These are phyloP conservation scores for Timema podura DNA, from an alignment of 2,888 invertebrate genomes.

Conservation along the genomic window DNA sequence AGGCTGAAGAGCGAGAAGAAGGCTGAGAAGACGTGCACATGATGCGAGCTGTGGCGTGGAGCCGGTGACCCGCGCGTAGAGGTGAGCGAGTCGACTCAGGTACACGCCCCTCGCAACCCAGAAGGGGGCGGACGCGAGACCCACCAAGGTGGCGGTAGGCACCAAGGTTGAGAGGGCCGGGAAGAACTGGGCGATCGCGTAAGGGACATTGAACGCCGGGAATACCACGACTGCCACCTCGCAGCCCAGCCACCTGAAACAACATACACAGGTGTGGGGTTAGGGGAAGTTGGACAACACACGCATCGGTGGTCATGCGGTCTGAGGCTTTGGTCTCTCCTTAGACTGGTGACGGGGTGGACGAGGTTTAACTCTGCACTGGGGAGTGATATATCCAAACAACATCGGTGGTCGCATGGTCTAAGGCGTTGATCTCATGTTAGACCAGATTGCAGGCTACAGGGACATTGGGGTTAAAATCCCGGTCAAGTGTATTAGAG, in stretches of 20 bases:
- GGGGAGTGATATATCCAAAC: background rate
- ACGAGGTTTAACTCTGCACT: background rate
- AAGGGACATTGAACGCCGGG: background rate
- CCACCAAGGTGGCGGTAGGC: background rate
- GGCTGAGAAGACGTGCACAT: background rate
- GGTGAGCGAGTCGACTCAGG: background rate
- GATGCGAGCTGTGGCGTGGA: background rate
- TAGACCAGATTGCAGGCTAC: too few relatives aligned
- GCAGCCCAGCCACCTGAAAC: constrained; percentile 10
- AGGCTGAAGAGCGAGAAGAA: constrained; percentile 5
- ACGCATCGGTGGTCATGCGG: too few relatives aligned
- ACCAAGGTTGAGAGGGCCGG: background rate
- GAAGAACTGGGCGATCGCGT: background rate
- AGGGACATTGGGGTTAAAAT: too few relatives aligned
- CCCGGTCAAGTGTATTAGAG: too few relatives aligned
- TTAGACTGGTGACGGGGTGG: background rate
- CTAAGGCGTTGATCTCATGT: too few relatives aligned
- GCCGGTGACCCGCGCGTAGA: background rate
- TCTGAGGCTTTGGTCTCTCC: background rate
- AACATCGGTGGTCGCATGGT: too few relatives aligned
- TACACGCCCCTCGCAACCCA: background rate
- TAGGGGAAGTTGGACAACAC: too few relatives aligned
- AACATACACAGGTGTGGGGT: background rate
- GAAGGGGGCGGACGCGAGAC: background rate
- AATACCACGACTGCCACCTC: background rate